Evolutionary conservation across 2,113 vertebrate genomes (phyloP).

Genomic region (Piprites chloris): DNA sequence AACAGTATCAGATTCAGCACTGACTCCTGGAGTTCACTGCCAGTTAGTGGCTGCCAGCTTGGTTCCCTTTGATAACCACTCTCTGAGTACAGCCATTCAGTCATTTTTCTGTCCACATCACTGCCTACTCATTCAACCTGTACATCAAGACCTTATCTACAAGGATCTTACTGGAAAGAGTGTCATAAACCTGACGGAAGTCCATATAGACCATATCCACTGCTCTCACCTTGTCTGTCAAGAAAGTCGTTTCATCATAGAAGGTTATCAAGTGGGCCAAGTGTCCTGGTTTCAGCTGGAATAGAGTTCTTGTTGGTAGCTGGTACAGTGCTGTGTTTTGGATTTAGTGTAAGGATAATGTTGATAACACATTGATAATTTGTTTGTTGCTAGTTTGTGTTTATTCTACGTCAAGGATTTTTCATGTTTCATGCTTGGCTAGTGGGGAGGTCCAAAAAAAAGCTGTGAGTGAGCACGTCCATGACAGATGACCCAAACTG

Average conservation of each 20-base stretch:
- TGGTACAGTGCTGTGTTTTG: background rate
- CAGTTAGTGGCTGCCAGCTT: background rate
- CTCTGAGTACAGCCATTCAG: background rate
- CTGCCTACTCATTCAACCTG: rapidly evolving
- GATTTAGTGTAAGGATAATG: background rate
- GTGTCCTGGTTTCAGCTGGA: background rate
- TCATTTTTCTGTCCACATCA: background rate
- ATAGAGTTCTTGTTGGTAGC: background rate
- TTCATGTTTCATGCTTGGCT: background rate
- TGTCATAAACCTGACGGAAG: background rate
- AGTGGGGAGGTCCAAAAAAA: background rate
- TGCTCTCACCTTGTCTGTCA: rapidly evolving
- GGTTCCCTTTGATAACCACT: background rate
- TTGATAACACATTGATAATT: background rate
- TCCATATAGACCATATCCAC: background rate
- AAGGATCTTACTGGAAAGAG: background rate
- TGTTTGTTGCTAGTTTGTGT: background rate
- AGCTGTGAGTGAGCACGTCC: background rate
- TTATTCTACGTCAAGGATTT: background rate
- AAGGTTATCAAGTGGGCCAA: background rate
- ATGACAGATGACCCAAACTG: background rate
- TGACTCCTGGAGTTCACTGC: background rate
- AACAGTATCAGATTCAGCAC: background rate
- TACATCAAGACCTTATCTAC: background rate
- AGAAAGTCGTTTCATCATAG: background rate